Evolutionary conservation across 1,140 invertebrate species (phyloP), one percentile per base, ranked within the genome.

Genomic region (Zaprionus kolodkinae): DNA sequence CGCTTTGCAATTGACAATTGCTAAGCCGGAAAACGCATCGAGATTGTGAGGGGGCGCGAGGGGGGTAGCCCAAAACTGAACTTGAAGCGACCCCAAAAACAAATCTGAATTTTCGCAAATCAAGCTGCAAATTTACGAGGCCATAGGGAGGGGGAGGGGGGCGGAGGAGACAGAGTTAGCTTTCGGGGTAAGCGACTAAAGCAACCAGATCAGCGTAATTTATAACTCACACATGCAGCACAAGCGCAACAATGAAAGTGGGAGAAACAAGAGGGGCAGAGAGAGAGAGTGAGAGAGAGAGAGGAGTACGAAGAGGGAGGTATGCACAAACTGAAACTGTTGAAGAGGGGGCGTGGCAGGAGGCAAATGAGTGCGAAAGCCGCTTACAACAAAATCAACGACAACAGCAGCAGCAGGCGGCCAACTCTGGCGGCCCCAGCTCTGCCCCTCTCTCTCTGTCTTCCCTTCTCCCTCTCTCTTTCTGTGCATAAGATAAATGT

Each of bases 121-220:
- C 74, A 80, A 74, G 78, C 78, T 68, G 62, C 55, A 78, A 81
- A 85, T 81, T 75, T 72, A 75, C 71, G 70, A 57, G n/a, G 30
- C 21, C n/a, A 35, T 21, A 2, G 21, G 21, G 21, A 21, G 21
- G 21, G 54, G 9, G 50, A 25, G 48, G 43, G 5, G 9, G 11
- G 11, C 5, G 21, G 50, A 25, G 50, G 11, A 27, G 21, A 10
- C 62, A 72, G 69, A 52, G 55, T 72, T 73, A 76, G 15, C 40
- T 4, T 43, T 43, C n/a, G 40, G n/a, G n/a, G n/a, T 48, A 56
- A 55, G 56, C 68, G 61, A 48, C 68, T 54, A 65, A 74, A 52
- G 62, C 72, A 70, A 64, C 69, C 59, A 83, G 84, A 87, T 87
- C 80, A 65, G 73, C 73, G 62, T 83, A 80, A 87, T 88, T 88